phyloP scores from a whole-genome alignment of 2,888 invertebrate species.

The Phaonia tiefii region DNA sequence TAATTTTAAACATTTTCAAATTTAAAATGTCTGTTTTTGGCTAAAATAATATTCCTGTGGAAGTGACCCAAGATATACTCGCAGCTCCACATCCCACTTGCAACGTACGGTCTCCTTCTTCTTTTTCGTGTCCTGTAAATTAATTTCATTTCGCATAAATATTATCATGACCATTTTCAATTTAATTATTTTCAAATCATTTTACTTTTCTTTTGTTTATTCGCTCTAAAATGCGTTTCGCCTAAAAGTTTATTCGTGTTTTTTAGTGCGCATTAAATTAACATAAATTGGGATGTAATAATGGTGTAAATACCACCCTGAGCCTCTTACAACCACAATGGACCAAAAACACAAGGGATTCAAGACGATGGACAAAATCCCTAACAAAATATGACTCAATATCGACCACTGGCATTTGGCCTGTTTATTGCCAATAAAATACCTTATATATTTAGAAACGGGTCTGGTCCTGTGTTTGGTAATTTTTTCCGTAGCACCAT shows the following conservation, averaged over 20 bases:
- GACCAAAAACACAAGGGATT: no score
- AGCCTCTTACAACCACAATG: background rate
- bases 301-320: conserved; percentile 7
- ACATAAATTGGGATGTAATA: conserved; percentile 20
- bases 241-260: background rate
- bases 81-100: no score
- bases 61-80: no score
- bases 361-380: background rate
- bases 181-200: conserved; percentile 20
- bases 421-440: conserved; percentile 41
- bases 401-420: conserved; percentile 13
- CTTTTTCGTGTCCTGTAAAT: no score
- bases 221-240: no score
- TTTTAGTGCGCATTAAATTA: conserved; percentile 29
- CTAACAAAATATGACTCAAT: background rate
- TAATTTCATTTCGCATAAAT: conserved; percentile 5
- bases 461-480: no score
- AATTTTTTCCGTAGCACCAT: background rate
- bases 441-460: no score
- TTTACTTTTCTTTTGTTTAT: background rate
- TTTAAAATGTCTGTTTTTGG: no score
- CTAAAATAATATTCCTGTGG: no score
- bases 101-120: no score
- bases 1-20: no score
- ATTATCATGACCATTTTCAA: conserved; percentile 8